Evolutionary conservation across 2,888 invertebrate genomes (phyloP).

Genomic region (Monopis laevigella): DNA sequence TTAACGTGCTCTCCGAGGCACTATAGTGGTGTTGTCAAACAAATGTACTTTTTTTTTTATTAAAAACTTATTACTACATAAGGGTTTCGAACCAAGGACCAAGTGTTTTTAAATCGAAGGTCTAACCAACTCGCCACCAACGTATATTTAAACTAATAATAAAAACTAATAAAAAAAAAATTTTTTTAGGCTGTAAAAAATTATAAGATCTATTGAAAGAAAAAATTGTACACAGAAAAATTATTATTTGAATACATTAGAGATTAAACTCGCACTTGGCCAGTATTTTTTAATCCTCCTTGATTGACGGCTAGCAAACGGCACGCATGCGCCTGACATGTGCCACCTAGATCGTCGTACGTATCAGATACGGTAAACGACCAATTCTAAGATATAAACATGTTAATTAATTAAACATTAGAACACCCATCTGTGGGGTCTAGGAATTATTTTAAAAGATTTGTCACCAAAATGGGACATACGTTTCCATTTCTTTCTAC

Average conservation of each 20-base stretch:
- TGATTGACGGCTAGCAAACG: constrained; percentile 8
- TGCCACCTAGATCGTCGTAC: neutral
- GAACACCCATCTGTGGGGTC: constrained; percentile 38
- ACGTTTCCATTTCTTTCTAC: constrained; percentile 29
- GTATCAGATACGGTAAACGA: constrained; percentile 27
- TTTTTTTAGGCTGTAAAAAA: neutral
- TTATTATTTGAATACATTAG: too few species aligned
- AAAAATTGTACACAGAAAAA: neutral
- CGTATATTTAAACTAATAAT: too few species aligned
- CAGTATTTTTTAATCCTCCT: too few species aligned
- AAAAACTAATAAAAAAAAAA: too few species aligned
- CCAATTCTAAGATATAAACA: constrained; percentile 39
- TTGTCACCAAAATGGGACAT: constrained; percentile 42
- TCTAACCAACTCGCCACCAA: too few species aligned
- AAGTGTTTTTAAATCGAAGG: too few species aligned
- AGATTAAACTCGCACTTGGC: too few species aligned
- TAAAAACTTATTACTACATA: too few species aligned
- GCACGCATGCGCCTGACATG: neutral
- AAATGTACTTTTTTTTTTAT: too few species aligned
- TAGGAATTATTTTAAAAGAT: constrained; percentile 44
- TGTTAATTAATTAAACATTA: constrained; percentile 49
- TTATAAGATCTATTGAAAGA: neutral
- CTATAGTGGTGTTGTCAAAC: too few species aligned
- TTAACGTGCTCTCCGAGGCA: too few species aligned
- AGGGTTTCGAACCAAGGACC: too few species aligned